Base-by-base conservation (phyloP, 1,140 invertebrate genomes). In the Tetramorium simillimum region DNA sequence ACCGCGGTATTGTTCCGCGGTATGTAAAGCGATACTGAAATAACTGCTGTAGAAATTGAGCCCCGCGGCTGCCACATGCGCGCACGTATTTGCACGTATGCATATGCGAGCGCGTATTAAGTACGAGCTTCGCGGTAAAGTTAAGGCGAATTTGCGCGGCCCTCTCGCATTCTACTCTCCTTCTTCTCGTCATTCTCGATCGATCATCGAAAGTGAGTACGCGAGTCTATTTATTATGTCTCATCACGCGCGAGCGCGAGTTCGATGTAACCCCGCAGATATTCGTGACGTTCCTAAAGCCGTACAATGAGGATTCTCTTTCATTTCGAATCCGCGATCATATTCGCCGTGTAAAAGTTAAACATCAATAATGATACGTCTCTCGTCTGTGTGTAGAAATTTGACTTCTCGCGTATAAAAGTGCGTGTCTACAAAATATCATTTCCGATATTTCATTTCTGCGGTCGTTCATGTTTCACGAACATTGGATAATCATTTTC, bases 21-120 rank as follows among this genome's bases (percentile, higher is more conserved):
- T 81, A 88, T 89, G 88, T 90, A 88, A 90, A 90, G 88, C 88
- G 88, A 86, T 89, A 86, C 88, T 88, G 88, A 90, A 90, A 90
- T 82, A 86, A 88, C 73, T 88, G 69, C 80, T 84, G 69, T 84
- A 90, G 88, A 89, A 90, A 88, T 86, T 84, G 73, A 60, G 84
- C 84, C 67, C 87, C 33, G 82, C 33, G 81, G 69, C 81, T 72
- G 63, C 62, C 72, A 81, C 60, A 51, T 33, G 60, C 40, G 37
- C 70, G 33, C 49, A 60, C 21, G 33, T 85, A 60, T 77, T 33
- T 86, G 24, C 62, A 46, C 43, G 51, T 85, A 76, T 51, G 78
- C 58, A 80, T 75, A 67, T 85, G 72, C 65, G 63, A 72, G n/a
- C 24, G 60, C 53, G 37, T 62, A 85, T 77, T 77, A 78, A 65